Evolutionary conservation across 2,888 invertebrate species (phyloP).

Genomic region (Xestia sexstrigata): DNA sequence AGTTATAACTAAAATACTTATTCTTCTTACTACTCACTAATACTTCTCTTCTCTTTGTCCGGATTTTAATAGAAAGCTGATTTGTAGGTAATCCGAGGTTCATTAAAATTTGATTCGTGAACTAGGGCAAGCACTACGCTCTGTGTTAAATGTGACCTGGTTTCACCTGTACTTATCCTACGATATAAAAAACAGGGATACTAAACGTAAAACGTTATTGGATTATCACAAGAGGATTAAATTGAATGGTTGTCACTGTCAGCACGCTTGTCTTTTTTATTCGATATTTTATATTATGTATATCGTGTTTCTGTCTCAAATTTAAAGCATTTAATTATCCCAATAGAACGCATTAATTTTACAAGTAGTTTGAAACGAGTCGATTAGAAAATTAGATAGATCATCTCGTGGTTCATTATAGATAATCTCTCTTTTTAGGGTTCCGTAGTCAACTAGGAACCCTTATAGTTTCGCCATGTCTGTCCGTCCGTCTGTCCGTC

Average conservation of each 20-base stretch:
- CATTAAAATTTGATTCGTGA: constrained; percentile 42
- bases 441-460: too few relatives aligned
- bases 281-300: constrained; percentile 21
- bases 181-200: constrained; percentile 32
- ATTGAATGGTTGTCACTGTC: constrained; percentile 40
- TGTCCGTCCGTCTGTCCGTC: too few relatives aligned
- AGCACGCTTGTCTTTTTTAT: constrained; percentile 28
- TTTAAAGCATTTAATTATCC: not conserved
- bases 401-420: not conserved
- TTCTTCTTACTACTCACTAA: not conserved
- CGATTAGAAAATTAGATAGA: not conserved
- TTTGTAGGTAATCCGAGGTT: constrained; percentile 1
- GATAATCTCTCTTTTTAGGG: not conserved
- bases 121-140: constrained; percentile 19
- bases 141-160: constrained; percentile 44
- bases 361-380: not conserved
- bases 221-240: constrained; percentile 67
- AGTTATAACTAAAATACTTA: not conserved
- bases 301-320: not conserved
- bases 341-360: not conserved
- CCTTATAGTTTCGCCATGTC: too few relatives aligned
- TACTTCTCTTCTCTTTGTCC: not conserved
- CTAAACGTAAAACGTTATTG: constrained; percentile 57
- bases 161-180: constrained; percentile 31
- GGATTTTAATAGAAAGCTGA: constrained; percentile 16